Evolutionary conservation across 2,888 invertebrate genomes (phyloP).

Genomic region (Xestia xanthographa): DNA sequence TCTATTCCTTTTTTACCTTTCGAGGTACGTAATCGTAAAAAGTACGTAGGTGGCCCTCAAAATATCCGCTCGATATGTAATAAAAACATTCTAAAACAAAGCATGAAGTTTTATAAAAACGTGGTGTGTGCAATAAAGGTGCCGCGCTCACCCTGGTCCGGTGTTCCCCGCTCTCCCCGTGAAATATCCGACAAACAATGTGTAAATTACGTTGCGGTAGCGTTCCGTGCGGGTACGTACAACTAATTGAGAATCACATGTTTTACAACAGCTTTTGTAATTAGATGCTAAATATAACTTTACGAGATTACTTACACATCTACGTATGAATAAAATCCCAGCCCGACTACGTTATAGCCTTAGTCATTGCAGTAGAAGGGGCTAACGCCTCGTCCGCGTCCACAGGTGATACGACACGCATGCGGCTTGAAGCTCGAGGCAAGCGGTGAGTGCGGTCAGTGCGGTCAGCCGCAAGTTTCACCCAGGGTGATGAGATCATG

Average conservation of each 20-base stretch:
- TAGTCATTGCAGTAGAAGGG: neutral
- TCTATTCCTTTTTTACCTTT: no score
- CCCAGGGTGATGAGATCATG: neutral
- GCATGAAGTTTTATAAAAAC: neutral
- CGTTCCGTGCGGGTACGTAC: neutral
- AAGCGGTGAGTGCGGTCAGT: neutral
- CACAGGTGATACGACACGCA: neutral
- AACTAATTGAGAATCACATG: conserved; percentile 10
- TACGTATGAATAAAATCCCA: neutral
- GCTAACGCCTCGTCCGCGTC: neutral
- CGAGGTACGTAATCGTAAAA: no score
- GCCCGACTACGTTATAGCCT: neutral
- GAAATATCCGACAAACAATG: conserved; percentile 14
- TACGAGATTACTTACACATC: neutral
- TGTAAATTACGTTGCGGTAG: conserved; percentile 1
- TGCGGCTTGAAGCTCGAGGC: neutral
- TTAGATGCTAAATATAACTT: conserved; percentile 3
- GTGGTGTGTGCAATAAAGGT: no score
- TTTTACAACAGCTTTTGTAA: conserved; percentile 3
- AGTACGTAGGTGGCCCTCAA: neutral
- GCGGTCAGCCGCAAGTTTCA: neutral
- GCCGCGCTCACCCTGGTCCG: neutral
- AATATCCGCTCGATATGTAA: neutral
- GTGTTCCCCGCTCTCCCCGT: neutral
- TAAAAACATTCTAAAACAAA: conserved; percentile 10